phyloP scores from a whole-genome alignment of 2,888 invertebrate genomes.

The Mythimna pallens region DNA sequence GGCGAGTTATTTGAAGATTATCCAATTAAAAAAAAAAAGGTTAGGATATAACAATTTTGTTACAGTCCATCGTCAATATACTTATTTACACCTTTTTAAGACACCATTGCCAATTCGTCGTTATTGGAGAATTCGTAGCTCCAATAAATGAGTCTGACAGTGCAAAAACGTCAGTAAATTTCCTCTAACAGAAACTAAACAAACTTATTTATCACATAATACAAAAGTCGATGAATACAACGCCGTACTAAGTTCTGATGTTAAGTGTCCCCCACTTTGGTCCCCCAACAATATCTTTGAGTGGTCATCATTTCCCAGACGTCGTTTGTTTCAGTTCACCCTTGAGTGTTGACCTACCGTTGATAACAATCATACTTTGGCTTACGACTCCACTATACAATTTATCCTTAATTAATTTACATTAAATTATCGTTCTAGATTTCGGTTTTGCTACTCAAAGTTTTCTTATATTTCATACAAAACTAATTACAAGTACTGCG shows the following conservation, averaged over 20 bases:
- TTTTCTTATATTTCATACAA: too few species aligned
- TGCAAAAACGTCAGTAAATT: neutral
- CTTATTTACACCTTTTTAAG: neutral
- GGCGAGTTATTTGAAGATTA: too few species aligned
- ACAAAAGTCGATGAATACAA: constrained; percentile 48
- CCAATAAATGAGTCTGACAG: neutral
- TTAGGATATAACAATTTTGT: too few species aligned
- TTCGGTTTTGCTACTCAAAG: constrained; percentile 17
- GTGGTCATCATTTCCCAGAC: constrained; percentile 50
- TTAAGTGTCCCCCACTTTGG: constrained; percentile 38
- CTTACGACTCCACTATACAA: constrained; percentile 25
- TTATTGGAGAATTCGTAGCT: too few species aligned
- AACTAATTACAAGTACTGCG: too few species aligned
- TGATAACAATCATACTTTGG: constrained; percentile 47
- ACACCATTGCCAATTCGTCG: neutral
- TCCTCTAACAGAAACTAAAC: constrained; percentile 6
- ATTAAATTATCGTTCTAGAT: constrained; percentile 38
- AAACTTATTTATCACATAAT: constrained; percentile 6
- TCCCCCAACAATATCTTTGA: constrained; percentile 53
- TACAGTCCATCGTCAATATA: too few species aligned
- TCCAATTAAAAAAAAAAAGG: too few species aligned
- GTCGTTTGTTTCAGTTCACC: constrained; percentile 45
- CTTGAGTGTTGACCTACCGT: constrained; percentile 38
- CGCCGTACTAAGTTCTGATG: constrained; percentile 8
- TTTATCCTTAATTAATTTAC: constrained; percentile 53